Evolutionary conservation across 2,888 invertebrate genomes (phyloP).

Genomic region (Phaedon cochleariae): DNA sequence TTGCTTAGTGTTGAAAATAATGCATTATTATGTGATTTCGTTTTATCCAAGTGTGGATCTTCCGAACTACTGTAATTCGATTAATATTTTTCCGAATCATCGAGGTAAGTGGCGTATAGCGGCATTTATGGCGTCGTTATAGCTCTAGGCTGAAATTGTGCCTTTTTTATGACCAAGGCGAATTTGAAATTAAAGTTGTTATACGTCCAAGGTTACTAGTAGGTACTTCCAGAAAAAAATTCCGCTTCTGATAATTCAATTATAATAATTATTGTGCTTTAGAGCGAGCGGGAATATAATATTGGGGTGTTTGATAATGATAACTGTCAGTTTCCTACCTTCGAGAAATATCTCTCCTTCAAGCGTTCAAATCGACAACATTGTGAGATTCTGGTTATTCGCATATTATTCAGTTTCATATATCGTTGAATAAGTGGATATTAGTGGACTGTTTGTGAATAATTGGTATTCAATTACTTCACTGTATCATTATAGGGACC

Average conservation of each 20-base stretch:
- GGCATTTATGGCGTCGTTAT: constrained; percentile 11
- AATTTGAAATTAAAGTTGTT: constrained; percentile 32
- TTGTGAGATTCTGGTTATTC: not conserved
- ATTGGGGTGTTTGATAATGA: constrained; percentile 29
- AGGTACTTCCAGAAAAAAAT: constrained; percentile 23
- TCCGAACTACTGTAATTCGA: constrained; percentile 22
- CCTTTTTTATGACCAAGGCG: constrained; percentile 28
- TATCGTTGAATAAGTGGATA: not conserved
- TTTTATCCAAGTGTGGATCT: constrained; percentile 28
- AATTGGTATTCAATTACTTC: no score
- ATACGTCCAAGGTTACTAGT: constrained; percentile 19
- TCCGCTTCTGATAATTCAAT: constrained; percentile 26
- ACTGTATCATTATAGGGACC: no score
- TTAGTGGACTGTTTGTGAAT: no score
- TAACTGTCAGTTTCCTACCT: constrained; percentile 16
- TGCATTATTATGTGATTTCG: constrained; percentile 34
- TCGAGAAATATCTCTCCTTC: not conserved
- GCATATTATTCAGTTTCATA: not conserved
- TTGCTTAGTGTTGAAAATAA: constrained; percentile 25
- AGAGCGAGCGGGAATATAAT: constrained; percentile 21
- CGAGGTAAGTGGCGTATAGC: constrained; percentile 13
- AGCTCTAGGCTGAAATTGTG: constrained; percentile 24
- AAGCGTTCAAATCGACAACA: not conserved
- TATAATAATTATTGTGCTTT: constrained; percentile 30
- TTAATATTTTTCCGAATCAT: constrained; percentile 30